Conservation (phyloP, 1,140 invertebrate species). For the Metaphire vulgaris region DNA sequence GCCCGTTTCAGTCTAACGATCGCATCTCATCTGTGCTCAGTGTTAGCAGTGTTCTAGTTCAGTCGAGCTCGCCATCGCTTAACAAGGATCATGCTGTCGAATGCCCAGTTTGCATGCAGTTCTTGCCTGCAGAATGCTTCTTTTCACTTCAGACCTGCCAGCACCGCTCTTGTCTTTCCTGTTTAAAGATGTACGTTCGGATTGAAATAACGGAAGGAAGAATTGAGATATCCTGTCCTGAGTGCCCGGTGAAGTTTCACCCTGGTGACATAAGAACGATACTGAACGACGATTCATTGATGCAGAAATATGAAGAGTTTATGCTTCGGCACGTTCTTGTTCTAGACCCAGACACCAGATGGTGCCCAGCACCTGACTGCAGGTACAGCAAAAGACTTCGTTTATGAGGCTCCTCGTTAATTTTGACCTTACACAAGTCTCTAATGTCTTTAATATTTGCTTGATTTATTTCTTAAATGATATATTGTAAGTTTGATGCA, state of each 20-base stretch:
- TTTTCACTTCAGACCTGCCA: slow-evolving; percentile 65
- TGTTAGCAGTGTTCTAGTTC: neutral
- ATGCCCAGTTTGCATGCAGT: slow-evolving; percentile 68
- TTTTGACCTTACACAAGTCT: too few relatives aligned
- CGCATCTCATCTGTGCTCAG: neutral
- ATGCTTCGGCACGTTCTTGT: slow-evolving; percentile 84
- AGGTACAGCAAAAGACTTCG: too few relatives aligned
- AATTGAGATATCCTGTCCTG: slow-evolving; percentile 77
- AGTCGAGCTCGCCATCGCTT: neutral
- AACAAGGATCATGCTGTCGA: slow-evolving; percentile 51
- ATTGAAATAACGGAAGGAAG: slow-evolving; percentile 57
- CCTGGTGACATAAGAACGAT: slow-evolving; percentile 60
- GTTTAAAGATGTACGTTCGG: slow-evolving; percentile 68
- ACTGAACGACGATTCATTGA: slow-evolving; percentile 64
- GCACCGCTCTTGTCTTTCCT: slow-evolving; percentile 69
- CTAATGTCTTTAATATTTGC: too few relatives aligned
- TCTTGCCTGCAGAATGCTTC: slow-evolving; percentile 62
- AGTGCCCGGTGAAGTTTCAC: slow-evolving; percentile 82
- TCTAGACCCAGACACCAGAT: slow-evolving; percentile 80
- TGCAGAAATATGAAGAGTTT: slow-evolving; percentile 91
- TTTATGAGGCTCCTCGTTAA: too few relatives aligned
- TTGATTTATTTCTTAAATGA: too few relatives aligned
- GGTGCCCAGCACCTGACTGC: slow-evolving; percentile 93
- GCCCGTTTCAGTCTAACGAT: neutral
- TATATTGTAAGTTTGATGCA: too few relatives aligned